Conservation (phyloP, 2,888 invertebrate genomes). For the Dryobotodes eremita region DNA sequence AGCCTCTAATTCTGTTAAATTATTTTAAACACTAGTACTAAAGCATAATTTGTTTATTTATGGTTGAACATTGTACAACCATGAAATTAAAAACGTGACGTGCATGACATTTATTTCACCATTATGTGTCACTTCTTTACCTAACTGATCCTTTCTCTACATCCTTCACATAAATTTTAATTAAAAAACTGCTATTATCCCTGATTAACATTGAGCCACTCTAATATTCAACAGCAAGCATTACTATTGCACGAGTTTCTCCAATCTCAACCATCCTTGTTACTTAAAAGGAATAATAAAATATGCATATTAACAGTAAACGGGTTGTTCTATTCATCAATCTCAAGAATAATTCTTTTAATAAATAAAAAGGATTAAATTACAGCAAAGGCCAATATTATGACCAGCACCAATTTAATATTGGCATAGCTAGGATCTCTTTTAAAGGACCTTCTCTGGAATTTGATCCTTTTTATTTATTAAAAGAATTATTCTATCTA, state of each 20-base stretch:
- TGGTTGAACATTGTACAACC: not conserved
- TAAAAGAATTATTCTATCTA: not conserved
- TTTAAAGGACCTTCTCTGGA: no score
- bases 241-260: not conserved
- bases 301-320: no score
- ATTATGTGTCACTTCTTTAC: not conserved
- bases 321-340: not conserved
- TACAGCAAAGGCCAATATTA: not conserved
- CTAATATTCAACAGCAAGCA: not conserved
- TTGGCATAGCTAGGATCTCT: no score
- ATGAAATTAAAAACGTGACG: not conserved
- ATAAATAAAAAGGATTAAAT: not conserved
- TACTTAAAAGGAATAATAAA: not conserved
- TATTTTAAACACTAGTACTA: not conserved
- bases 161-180: not conserved
- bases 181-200: not conserved
- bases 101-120: not conserved
- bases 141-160: not conserved
- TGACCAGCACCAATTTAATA: slow-evolving; percentile 25
- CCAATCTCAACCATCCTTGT: not conserved
- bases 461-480: no score
- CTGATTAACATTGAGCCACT: not conserved
- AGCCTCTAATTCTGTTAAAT: not conserved
- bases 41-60: not conserved
- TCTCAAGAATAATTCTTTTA: not conserved